Base-by-base conservation (phyloP, 2,113 vertebrate species). In the Cryptomyrus ogoouensis region DNA sequence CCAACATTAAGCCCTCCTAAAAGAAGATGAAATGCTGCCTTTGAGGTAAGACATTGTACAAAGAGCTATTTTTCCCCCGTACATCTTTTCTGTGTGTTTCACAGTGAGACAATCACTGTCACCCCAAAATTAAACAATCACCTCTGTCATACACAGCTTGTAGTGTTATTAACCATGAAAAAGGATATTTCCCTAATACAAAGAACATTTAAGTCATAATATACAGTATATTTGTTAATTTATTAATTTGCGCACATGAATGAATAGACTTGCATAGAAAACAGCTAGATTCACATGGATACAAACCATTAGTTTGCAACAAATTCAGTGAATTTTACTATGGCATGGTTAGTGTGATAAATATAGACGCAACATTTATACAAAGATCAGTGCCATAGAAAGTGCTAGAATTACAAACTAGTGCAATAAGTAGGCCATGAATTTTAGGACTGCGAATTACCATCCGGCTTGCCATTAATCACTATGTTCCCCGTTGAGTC, bases 391-490 rank as follows among this genome's bases (percentile, higher is more conserved):
- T 62, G 90, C 88, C 87, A 89, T 89, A 90, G 88, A 91, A 91
- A 90, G 58, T 90, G 70, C 15, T 89, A 35, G 87, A 91, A 91
- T 91, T 90, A 90, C 91, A 93, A 94, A 94, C 91, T 94, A 91
- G 94, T 94, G 91, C 93, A 94, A 92, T 93, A 96, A 95, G 92
- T 95, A 94, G 95, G 94, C 93, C 94, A 94, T 92, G 92, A 91
- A 94, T 95, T 93, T 93, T 89, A 94, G 93, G 94, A 93, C 92
- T 93, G 91, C 90, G 93, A 92, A 96, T 95, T 95, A 95, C 92
- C 91, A 93, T 92, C 91, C 56, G 90, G 90, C 87, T 70, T 93
- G 89, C 90, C 94, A 95, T 96, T 95, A 95, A 96, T 96, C 94
- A 96, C 91, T 44, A 39, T 90, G 87, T 94, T 93, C 91, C 35